Conservation (phyloP, 2,888 invertebrate species). For the Meghimatium bilineatum region DNA sequence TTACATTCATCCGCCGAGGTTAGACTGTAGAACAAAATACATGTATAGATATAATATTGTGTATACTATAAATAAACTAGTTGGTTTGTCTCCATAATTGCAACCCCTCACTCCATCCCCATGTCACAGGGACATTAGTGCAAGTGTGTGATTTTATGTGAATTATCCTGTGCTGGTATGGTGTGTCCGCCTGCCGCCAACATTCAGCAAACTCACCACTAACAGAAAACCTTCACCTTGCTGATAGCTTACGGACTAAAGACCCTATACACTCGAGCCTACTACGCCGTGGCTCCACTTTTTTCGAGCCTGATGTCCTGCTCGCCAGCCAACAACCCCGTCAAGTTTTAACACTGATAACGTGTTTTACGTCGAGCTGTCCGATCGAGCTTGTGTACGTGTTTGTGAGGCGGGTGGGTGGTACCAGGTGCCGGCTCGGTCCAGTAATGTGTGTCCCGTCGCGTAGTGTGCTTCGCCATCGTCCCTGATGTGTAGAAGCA, state of each 20-base stretch:
- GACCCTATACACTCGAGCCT: background rate
- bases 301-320: background rate
- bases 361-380: constrained; percentile 2
- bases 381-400: background rate
- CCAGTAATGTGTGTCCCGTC: background rate
- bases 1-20: too few species aligned
- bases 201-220: background rate
- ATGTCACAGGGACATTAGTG: too few species aligned
- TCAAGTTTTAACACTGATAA: background rate
- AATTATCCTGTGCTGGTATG: too few species aligned
- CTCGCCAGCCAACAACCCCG: background rate
- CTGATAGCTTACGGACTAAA: background rate
- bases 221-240: background rate
- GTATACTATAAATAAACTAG: too few species aligned
- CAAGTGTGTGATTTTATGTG: too few species aligned
- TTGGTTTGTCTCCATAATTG: too few species aligned
- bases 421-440: background rate
- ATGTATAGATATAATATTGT: too few species aligned
- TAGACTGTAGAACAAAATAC: too few species aligned
- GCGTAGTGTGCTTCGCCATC: constrained; percentile 9
- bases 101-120: too few species aligned
- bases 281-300: background rate
- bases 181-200: background rate
- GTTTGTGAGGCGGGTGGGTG: constrained; percentile 15
- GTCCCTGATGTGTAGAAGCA: constrained; percentile 1